Base-by-base conservation (phyloP, 2,888 invertebrate genomes). In the Ophraella communa region DNA sequence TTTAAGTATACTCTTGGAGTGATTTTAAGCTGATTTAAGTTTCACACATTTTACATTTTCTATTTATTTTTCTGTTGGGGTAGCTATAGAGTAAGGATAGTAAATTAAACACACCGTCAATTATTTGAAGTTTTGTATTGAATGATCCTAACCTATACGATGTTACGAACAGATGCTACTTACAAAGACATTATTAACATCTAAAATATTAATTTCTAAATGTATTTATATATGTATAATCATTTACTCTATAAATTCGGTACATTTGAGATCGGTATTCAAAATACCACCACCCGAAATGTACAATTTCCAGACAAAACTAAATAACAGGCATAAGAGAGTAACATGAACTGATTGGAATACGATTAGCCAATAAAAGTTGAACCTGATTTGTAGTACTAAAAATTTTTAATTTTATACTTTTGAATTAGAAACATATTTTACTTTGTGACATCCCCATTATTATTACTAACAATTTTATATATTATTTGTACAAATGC, bases 121-220 rank as follows among this genome's bases (percentile, higher is more conserved):
- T 74, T 77, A 67, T 73, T 73, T 79, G 76, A 79, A 74, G 75
- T 78, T 80, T 76, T 81, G 78, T 81, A 81, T 82, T 82, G 81
- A 82, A 82, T 81, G 77, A 80, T 78, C 78, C 80, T 81, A 79
- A 74, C 79, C 79, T 80, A 81, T 74, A 81, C 79, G 81, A 77
- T 83, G 79, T 82, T 83, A 83, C 82, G 82, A 82, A 82, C 81
- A 83, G 78, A 79, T 80, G 81, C 82, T 83, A 83, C 82, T 83
- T 83, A 83, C 83, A 83, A 83, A 82, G 82, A 83, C 82, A 79
- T 73, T 81, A 73, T 80, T 83, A 82, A 82, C 82, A 82, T 78
- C 82, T 82, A 82, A 79, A 79, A 80, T 80, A 80, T 80, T 80
- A 74, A 77, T 76, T 78, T 78, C 79, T 80, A 80, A 76, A 77